Evolutionary conservation across 1,140 invertebrate species (phyloP).

Genomic region (Dysdera silvatica): DNA sequence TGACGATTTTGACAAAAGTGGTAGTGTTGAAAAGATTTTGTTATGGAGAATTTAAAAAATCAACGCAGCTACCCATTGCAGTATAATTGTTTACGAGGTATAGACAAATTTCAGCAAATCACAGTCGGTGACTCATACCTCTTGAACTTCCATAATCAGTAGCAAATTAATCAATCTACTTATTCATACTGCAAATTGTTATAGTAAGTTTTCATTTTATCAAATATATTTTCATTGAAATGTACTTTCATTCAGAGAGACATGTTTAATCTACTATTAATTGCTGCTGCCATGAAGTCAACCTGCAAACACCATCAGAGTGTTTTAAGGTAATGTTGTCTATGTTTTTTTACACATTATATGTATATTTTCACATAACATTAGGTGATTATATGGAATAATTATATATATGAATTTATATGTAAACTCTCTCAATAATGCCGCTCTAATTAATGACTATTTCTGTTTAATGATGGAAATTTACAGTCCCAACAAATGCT

Average conservation of each 20-base stretch:
- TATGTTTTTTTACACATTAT: background rate
- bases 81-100: no score
- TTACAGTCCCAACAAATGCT: background rate
- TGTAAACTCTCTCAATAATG: background rate
- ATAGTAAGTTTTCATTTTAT: background rate
- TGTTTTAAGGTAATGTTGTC: conserved; percentile 22
- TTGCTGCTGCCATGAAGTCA: conserved; percentile 44
- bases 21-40: no score
- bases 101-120: no score
- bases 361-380: no score
- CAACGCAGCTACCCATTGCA: no score
- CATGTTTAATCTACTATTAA: conserved; percentile 45
- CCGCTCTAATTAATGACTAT: background rate
- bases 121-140: no score
- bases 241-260: conserved; percentile 39
- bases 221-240: background rate
- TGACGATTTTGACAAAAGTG: no score
- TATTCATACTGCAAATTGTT: no score
- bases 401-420: background rate
- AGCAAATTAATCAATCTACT: no score
- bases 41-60: no score
- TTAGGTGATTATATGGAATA: background rate
- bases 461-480: background rate
- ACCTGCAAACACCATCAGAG: conserved; percentile 33
- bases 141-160: no score